phyloP scores from a whole-genome alignment of 2,888 invertebrate species.

The Xestobium rufovillosum region DNA sequence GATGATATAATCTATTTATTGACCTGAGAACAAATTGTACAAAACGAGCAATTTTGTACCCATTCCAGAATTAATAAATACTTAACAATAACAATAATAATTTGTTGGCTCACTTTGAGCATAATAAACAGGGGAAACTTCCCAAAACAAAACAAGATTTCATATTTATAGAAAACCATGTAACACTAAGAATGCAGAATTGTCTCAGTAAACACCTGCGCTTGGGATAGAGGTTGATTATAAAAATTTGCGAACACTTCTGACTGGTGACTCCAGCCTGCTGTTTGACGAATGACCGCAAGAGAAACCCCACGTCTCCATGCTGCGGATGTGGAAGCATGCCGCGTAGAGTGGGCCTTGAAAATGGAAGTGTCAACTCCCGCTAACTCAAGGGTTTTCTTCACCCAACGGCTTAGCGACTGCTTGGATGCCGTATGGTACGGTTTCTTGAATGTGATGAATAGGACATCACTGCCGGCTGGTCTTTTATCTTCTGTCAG shows the following conservation, averaged over 20 bases:
- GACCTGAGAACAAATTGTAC: too few relatives aligned
- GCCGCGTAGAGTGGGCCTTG: slow-evolving; percentile 20
- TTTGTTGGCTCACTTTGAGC: too few relatives aligned
- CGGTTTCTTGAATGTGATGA: slow-evolving; percentile 20
- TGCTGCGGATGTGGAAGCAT: slow-evolving; percentile 23
- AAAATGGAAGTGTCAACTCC: slow-evolving; percentile 19
- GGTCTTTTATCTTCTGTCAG: slow-evolving; percentile 13
- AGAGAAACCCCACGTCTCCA: slow-evolving; percentile 17
- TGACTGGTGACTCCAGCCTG: slow-evolving; percentile 17
- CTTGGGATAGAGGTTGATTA: slow-evolving; percentile 7
- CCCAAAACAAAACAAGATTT: too few relatives aligned
- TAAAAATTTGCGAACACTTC: slow-evolving; percentile 11
- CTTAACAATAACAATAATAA: too few relatives aligned
- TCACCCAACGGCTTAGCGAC: slow-evolving; percentile 23
- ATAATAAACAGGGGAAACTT: too few relatives aligned
- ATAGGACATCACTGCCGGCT: slow-evolving; percentile 10
- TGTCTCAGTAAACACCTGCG: slow-evolving; percentile 7
- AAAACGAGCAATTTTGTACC: too few relatives aligned
- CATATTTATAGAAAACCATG: too few relatives aligned
- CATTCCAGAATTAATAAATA: too few relatives aligned
- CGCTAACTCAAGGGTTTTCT: slow-evolving; percentile 10
- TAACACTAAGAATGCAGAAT: too few relatives aligned
- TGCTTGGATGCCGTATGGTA: slow-evolving; percentile 18
- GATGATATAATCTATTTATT: too few relatives aligned
- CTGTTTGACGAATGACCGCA: slow-evolving; percentile 18